These are phyloP conservation scores for Philypnodon macrostomus DNA, from an alignment of 2,797 vertebrate species.

Conservation along the genomic window DNA sequence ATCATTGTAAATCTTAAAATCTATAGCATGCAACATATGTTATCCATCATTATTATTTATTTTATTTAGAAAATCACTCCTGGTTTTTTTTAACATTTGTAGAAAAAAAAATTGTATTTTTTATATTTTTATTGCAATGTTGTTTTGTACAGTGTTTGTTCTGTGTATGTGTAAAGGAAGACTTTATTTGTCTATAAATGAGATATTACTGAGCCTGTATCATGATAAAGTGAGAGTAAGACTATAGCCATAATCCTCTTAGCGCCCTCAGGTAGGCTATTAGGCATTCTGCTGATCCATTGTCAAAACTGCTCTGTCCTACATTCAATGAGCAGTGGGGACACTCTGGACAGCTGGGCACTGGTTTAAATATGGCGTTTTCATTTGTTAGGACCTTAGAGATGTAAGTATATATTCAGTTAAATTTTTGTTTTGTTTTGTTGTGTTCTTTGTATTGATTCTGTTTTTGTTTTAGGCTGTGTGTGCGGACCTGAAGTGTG, in stretches of 20 bases:
- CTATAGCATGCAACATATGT: too few species aligned
- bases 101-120: too few species aligned
- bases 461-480: constrained; percentile 30
- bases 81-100: too few species aligned
- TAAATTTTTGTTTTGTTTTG: constrained; percentile 1
- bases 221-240: constrained; percentile 73
- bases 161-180: too few species aligned
- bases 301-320: constrained; percentile 84
- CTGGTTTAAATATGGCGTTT: constrained; percentile 36
- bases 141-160: neutral
- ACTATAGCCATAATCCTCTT: constrained; percentile 88
- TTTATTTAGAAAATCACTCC: too few species aligned
- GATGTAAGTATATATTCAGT: constrained; percentile 25
- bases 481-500: constrained; percentile 50
- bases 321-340: constrained; percentile 65
- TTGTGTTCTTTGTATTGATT: constrained; percentile 21
- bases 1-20: too few species aligned
- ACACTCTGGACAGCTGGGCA: constrained; percentile 54
- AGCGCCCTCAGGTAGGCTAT: constrained; percentile 79
- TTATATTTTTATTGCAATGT: too few species aligned
- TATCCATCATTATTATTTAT: too few species aligned
- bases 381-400: constrained; percentile 1
- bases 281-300: constrained; percentile 88
- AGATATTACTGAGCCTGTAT: constrained; percentile 45
- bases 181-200: constrained; percentile 17